phyloP scores from a whole-genome alignment of 2,888 invertebrate species.

The Antitype chi region DNA sequence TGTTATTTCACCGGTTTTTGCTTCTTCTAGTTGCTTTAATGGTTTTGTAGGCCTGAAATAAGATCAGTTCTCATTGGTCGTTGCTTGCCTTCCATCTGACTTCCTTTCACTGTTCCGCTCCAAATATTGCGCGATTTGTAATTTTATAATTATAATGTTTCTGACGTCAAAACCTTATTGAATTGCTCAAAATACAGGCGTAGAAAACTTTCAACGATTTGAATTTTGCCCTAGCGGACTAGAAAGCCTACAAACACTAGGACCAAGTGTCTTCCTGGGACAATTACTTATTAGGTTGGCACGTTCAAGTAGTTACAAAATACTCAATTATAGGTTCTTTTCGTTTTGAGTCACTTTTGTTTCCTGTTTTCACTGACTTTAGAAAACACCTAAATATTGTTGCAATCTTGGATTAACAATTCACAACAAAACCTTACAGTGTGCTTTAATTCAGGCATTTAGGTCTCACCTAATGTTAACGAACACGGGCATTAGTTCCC shows the following conservation, averaged over 20 bases:
- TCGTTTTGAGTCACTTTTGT: conserved; percentile 18
- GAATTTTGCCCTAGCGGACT: conserved; percentile 13
- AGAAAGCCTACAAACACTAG: conserved; percentile 16
- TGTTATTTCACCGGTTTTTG: not conserved
- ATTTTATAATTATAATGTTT: conserved; percentile 6
- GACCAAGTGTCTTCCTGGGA: conserved; percentile 22
- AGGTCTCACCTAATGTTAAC: not conserved
- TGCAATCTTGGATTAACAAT: not conserved
- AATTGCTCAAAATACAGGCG: conserved; percentile 14
- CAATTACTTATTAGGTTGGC: conserved; percentile 18
- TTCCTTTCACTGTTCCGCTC: conserved; percentile 28
- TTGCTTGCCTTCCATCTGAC: not conserved
- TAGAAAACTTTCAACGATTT: conserved; percentile 13
- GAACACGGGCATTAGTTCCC: conserved; percentile 7
- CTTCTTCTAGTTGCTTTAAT: not conserved
- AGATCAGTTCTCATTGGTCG: not conserved
- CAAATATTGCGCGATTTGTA: not conserved
- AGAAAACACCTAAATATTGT: not conserved
- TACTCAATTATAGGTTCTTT: conserved; percentile 5
- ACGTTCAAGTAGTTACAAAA: conserved; percentile 46
- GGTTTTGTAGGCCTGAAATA: not conserved
- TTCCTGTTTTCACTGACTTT: not conserved
- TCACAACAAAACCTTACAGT: not conserved
- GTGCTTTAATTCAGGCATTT: not conserved
- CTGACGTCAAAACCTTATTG: conserved; percentile 2